Base-by-base conservation (phyloP, 2,797 vertebrate species). In the Mallotus villosus region DNA sequence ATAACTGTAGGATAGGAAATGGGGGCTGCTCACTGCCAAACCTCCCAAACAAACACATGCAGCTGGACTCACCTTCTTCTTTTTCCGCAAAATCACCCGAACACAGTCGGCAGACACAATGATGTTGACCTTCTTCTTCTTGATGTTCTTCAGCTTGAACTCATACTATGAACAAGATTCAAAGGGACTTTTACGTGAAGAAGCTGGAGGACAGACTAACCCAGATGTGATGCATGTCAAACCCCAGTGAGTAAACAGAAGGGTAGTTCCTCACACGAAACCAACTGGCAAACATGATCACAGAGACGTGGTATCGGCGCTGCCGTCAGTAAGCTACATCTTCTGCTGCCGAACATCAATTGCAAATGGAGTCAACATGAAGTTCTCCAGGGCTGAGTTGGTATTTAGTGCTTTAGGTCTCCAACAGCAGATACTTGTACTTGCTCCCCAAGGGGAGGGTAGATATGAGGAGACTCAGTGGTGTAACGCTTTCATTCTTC, bases 131-230 rank as follows among this genome's bases (percentile, higher is more conserved):
- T 99, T 99, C 92, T 97, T 99, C 86, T 99, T 99, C 93, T 99
- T 99, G 58, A 99, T 97, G 79, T 97, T 99, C 93, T 99, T 99
- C 85, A 97, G 94, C 87, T 99, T 99, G 85, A 98, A 99, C 78
- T 99, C 97, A 78, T 98, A 99, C 97, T 99, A 93, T 6, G 62
- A 70, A 49, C 24, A 0, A 27, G 0, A 46, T 12, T 67, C 2
- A 63, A 59, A 66, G 17, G 16, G n/a, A 21, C n/a, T 63, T 37
- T n/a, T 21, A 41, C 62, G 41, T 22, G 22, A 51, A 27, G 22
- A 51, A 27, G 27, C 46, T n/a, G 14, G 24, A 53, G 16, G 24
- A 51, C 49, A 25, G 25, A 29, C 25, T 11, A 4, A 67, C 41
- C 46, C 25, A 68, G 25, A 3, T 4, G 5, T 19, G 41, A 46